Base-by-base conservation (phyloP, 1,140 invertebrate genomes). In the Ceratina calcarata region DNA sequence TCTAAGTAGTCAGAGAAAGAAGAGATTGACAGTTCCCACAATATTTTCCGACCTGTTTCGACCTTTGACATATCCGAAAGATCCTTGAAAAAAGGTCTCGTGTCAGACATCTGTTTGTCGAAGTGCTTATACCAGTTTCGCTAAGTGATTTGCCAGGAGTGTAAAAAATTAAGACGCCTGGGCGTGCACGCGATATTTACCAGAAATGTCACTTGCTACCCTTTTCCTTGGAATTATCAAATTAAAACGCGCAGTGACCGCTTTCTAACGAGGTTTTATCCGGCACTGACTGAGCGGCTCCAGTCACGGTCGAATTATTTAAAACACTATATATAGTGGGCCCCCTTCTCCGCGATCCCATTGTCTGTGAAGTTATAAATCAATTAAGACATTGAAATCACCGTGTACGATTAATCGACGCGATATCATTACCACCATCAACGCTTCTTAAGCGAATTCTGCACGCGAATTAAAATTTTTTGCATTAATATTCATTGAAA, bases 171-270 rank as follows among this genome's bases (percentile, higher is more conserved):
- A 55, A 49, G 77, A 67, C 37, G 37, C 37, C 74, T 80, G 80
- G 85, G 84, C 68, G 58, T 66, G 69, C 80, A 72, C 83, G 55
- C 15, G 82, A 84, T 88, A 88, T 88, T 86, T 85, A 78, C 79
- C 61, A 78, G 73, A 90, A 90, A 90, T 89, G 88, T 89, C 89
- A 82, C 60, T 77, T 82, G 32, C 75, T 89, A 84, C 81, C 80
- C 84, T 89, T 89, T 45, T 88, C 76, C 24, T 10, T 71, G 57
- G 55, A 65, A 64, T 16, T 61, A 60, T 86, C 73, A 71, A 80
- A 83, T 86, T 83, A 83, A 37, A 61, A 24, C 53, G 60, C 51
- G 37, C 64, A 6, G 6, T 45, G 37, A 45, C 7, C 65, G 61
- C 51, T 37, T 67, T 66, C 27, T 53, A 20, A 65, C 49, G 8